A percentile compares a stretch with the other conserved stretches of the same genome.
Evolutionary conservation across 2,113 vertebrate species (phyloP).

Genomic region (Zosterops lateralis): DNA sequence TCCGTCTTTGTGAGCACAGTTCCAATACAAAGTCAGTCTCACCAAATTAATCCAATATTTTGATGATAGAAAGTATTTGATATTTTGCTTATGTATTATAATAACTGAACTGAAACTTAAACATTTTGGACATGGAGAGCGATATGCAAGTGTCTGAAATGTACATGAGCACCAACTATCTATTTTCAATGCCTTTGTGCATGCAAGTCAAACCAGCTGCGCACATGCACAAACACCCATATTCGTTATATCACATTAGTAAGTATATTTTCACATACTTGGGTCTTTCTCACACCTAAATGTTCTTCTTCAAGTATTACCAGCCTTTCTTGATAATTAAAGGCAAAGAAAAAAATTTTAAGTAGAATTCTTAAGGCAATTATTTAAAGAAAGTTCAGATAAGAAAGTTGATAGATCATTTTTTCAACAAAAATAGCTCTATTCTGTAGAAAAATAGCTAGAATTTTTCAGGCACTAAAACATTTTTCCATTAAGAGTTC

Average conservation of each 20-base stretch:
- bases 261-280: background rate
- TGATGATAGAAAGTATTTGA: background rate
- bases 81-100: background rate
- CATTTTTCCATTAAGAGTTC: constrained; percentile 1
- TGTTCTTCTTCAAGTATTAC: background rate
- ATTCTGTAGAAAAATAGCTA: background rate
- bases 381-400: constrained; percentile 13
- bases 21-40: background rate
- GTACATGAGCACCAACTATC: background rate
- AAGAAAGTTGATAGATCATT: background rate
- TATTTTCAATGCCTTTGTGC: background rate
- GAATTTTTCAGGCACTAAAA: background rate
- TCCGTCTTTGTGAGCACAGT: background rate
- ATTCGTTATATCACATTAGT: background rate
- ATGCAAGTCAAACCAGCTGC: background rate
- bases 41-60: background rate
- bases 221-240: background rate
- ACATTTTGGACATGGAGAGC: background rate
- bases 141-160: background rate
- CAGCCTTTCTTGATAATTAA: background rate
- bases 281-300: background rate
- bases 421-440: constrained; percentile 5
- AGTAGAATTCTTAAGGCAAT: background rate
- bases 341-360: background rate
- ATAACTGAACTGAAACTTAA: background rate